Evolutionary conservation across 2,888 invertebrate genomes (phyloP).

Genomic region (Ophion costatus): DNA sequence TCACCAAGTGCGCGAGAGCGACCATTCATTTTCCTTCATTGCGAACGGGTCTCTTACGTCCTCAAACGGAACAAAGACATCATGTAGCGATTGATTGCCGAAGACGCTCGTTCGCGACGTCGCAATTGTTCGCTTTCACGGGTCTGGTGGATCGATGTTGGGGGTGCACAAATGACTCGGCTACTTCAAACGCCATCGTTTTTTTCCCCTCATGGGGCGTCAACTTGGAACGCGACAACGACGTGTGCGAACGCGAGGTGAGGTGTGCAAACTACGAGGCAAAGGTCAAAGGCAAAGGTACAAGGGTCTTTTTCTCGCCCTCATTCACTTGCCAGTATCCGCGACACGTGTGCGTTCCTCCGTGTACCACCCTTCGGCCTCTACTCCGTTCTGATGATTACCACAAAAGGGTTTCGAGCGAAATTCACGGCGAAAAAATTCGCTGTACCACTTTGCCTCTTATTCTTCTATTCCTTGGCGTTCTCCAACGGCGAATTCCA

Average conservation of each 20-base stretch:
- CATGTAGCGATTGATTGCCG: conserved; percentile 52
- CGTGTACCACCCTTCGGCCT: conserved; percentile 35
- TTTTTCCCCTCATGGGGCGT: conserved; percentile 33
- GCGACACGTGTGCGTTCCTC: not conserved
- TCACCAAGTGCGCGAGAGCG: no score
- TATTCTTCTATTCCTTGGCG: conserved; percentile 8
- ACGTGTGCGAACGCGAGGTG: conserved; percentile 30
- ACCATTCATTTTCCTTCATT: not conserved
- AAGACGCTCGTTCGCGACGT: conserved; percentile 42
- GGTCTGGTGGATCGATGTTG: not conserved
- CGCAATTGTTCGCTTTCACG: conserved; percentile 15
- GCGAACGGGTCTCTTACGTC: not conserved
- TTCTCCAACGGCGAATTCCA: not conserved
- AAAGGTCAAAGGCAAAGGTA: conserved; percentile 48
- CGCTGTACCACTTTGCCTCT: conserved; percentile 9
- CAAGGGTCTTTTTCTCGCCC: conserved; percentile 39
- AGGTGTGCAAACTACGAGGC: conserved; percentile 43
- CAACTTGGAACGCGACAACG: conserved; percentile 44
- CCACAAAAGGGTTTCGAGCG: conserved; percentile 26
- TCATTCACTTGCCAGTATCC: conserved; percentile 5
- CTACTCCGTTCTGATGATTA: conserved; percentile 36
- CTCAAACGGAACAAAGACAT: conserved; percentile 35
- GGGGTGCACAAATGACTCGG: conserved; percentile 28
- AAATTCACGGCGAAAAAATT: conserved; percentile 51
- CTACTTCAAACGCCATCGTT: conserved; percentile 55